Evolutionary conservation across 2,888 invertebrate genomes (phyloP).

Genomic region (Augochlorella aurata): DNA sequence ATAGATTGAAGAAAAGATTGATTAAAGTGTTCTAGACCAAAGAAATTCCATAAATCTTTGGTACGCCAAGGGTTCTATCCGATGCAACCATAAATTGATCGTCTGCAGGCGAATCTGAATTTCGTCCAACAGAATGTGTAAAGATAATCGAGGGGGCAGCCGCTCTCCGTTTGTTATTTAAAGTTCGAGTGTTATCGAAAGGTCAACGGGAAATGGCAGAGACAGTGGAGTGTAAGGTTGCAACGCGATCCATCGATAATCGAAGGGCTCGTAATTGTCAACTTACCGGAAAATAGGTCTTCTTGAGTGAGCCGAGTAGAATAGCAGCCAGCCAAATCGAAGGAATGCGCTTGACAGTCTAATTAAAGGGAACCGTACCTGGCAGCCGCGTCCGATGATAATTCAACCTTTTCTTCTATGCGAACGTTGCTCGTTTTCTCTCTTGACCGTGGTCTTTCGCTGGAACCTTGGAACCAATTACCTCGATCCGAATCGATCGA

Average conservation of each 20-base stretch:
- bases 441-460: neutral
- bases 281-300: constrained; percentile 53
- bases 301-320: constrained; percentile 40
- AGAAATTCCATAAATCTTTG: too few species aligned
- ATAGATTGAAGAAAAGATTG: too few species aligned
- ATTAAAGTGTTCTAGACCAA: too few species aligned
- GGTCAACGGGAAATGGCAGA: constrained; percentile 16
- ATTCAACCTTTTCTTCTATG: constrained; percentile 10
- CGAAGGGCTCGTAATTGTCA: constrained; percentile 48
- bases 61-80: too few species aligned
- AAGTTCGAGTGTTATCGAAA: constrained; percentile 20
- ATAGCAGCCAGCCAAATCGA: constrained; percentile 45
- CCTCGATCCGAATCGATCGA: neutral
- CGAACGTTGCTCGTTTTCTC: neutral
- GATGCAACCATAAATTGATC: too few species aligned
- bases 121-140: too few species aligned
- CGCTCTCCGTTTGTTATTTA: neutral
- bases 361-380: constrained; percentile 43
- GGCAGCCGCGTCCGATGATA: constrained; percentile 13
- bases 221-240: constrained; percentile 6
- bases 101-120: too few species aligned
- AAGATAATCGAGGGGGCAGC: neutral
- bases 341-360: constrained; percentile 55
- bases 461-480: neutral
- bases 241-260: constrained; percentile 27